phyloP scores from a whole-genome alignment of 2,888 invertebrate genomes.

The Formica aserva region DNA sequence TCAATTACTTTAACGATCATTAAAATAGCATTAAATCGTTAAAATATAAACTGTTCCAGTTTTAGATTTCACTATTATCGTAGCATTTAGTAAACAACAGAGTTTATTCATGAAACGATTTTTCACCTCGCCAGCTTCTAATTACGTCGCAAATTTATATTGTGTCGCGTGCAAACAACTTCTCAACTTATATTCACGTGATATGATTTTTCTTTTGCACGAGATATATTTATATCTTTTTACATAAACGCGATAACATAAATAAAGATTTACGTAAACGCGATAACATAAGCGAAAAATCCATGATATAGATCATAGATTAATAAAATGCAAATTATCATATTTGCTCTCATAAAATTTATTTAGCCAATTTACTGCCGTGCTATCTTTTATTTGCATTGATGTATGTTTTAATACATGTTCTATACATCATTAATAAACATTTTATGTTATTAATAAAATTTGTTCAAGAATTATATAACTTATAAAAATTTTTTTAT shows the following conservation, averaged over 20 bases:
- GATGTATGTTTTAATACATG: not conserved
- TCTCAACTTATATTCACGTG: not conserved
- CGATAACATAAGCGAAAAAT: not conserved
- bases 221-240: constrained; percentile 3
- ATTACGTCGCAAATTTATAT: not conserved
- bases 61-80: not conserved
- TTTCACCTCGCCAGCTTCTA: not conserved
- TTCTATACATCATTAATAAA: not conserved
- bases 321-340: not conserved
- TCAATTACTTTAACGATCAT: not conserved
- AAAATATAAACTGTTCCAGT: not conserved
- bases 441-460: not conserved
- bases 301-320: not conserved
- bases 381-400: not conserved
- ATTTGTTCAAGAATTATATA: not conserved
- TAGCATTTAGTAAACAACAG: not conserved
- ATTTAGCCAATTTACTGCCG: not conserved
- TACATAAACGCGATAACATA: not conserved
- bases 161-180: not conserved
- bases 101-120: not conserved
- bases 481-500: constrained; percentile 11
- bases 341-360: not conserved
- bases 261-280: constrained; percentile 1
- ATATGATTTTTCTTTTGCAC: not conserved
- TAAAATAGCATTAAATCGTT: not conserved